Conservation (phyloP, 2,888 invertebrate genomes). For the Tipula helvola region DNA sequence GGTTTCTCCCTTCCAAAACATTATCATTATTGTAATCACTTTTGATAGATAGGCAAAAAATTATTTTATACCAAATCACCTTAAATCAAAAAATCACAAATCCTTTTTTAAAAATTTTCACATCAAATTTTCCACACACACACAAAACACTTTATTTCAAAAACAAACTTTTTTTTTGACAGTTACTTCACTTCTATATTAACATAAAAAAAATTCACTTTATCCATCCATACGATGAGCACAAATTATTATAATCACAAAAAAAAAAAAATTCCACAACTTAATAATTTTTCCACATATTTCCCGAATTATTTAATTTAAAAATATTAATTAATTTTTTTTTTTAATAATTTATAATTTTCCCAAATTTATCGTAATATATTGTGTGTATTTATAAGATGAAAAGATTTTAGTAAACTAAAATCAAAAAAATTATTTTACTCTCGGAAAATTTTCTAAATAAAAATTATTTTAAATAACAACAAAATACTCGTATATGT, state of each 20-base stretch:
- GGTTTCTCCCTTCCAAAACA: background rate
- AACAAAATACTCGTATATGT: background rate
- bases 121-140: background rate
- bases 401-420: slow-evolving; percentile 4
- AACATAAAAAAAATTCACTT: background rate
- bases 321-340: background rate
- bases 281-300: background rate
- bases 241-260: background rate
- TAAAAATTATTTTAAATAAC: background rate
- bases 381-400: background rate
- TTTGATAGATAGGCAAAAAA: background rate
- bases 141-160: background rate
- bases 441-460: slow-evolving; percentile 1
- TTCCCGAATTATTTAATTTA: background rate
- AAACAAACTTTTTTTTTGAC: background rate
- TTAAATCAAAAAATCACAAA: background rate
- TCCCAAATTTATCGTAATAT: background rate
- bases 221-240: background rate
- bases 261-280: background rate
- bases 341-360: background rate
- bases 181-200: background rate
- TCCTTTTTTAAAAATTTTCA: background rate
- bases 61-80: background rate
- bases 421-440: background rate
- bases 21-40: too few species aligned